A percentile compares a stretch with the other conserved stretches of the same genome.
Evolutionary conservation across 2,797 vertebrate genomes (phyloP).

Genomic region (Sebastes baramenuke): DNA sequence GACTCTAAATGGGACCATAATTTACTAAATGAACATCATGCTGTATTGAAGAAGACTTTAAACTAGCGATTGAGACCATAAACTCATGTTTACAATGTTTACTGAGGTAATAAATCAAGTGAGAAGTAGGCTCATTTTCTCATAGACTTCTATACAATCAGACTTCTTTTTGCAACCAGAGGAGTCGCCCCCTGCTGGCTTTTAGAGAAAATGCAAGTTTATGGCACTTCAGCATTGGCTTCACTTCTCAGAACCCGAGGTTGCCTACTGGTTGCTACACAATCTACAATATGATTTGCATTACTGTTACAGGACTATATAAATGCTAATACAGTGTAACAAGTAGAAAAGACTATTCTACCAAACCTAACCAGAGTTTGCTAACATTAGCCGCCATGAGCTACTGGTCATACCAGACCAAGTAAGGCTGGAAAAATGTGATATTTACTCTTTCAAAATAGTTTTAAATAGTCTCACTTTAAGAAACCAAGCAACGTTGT

Average conservation of each 20-base stretch:
- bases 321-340: not conserved
- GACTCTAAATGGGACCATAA: too few species aligned
- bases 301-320: not conserved
- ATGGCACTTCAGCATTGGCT: too few species aligned
- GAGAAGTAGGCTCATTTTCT: too few species aligned
- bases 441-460: not conserved
- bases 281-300: not conserved
- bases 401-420: not conserved
- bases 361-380: not conserved
- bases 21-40: too few species aligned
- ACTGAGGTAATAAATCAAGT: too few species aligned
- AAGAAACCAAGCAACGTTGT: not conserved
- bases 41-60: too few species aligned
- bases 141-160: too few species aligned
- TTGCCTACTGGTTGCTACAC: not conserved
- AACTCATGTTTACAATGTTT: too few species aligned
- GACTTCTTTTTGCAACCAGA: too few species aligned
- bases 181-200: too few species aligned
- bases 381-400: not conserved
- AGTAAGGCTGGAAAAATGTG: not conserved
- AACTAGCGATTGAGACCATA: rapidly evolving
- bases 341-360: not conserved
- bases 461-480: not conserved
- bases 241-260: too few species aligned
- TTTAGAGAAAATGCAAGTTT: too few species aligned